Base-by-base conservation (phyloP, 2,797 vertebrate species). In the Cryptoprocta ferox region DNA sequence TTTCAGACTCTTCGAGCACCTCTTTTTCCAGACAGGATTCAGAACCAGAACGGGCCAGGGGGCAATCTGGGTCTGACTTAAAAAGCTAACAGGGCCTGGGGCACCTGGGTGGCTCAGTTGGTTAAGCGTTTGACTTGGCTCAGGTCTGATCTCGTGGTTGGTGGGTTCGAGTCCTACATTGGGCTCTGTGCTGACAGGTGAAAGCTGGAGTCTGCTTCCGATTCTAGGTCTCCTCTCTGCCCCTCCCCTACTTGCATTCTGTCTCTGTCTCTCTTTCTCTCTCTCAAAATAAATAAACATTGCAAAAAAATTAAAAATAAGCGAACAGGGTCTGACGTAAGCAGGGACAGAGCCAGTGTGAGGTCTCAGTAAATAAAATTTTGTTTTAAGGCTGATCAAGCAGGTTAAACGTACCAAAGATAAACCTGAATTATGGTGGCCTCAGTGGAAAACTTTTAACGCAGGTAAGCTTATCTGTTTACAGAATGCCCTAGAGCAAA, bases 1-100 rank as follows among this genome's bases (percentile, higher is more conserved):
- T 15, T 4, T 15, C 63, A 2, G 19, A 0, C 21, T n/a, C 3
- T 6, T 0, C 12, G 24, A 24, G 53, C 50, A 0, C 28, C 18
- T n/a, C 59, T 35, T 4, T 19, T 4, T 10, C 63, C 6, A 2
- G 21, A 28, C 56, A 2, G 14, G 28, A 0, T 3, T 6, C 1
- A 1, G 18, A 63, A 75, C 6, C 37, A 12, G 39, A 45, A 16
- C 21, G 6, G 14, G 13, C 14, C 26, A 12, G 30, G 4, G 14
- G 30, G 30, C 30, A 0, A 19, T 7, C 39, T 2, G 19, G 39
- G 2, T 78, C 59, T 32, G 79, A 76, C 1, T 35, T 11, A 65
- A 11, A 4, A 59, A 68, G 9, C 12, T 0, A 19, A 39, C 4
- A 28, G 18, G 50, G 16, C 21, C 16, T 61, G 56, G 21, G 21